A percentile compares a stretch with the other conserved stretches of the same genome.
These are phyloP conservation scores for Troides aeacus DNA, from an alignment of 2,888 invertebrate genomes.

Conservation along the genomic window DNA sequence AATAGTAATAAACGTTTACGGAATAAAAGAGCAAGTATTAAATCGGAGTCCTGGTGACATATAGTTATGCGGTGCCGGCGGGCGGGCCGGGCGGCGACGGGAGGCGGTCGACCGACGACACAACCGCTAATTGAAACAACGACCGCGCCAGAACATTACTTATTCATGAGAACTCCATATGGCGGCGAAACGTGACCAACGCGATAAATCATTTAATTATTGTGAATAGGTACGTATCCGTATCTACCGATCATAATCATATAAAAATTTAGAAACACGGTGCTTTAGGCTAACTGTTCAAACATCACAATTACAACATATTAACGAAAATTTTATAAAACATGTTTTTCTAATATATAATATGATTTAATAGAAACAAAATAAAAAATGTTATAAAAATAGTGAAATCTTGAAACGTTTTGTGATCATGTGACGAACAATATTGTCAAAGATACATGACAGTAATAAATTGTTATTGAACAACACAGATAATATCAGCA, in stretches of 20 bases:
- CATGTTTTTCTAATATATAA: too few relatives aligned
- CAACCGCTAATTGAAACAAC: conserved; percentile 79
- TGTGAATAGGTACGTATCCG: conserved; percentile 52
- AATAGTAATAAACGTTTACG: conserved; percentile 13
- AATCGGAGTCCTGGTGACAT: conserved; percentile 24
- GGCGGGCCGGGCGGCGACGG: conserved; percentile 38
- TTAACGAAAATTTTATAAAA: neutral
- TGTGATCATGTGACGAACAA: conserved; percentile 18
- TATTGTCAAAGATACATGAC: conserved; percentile 17
- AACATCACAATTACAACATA: neutral
- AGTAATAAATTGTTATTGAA: conserved; percentile 29
- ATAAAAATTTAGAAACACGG: conserved; percentile 36
- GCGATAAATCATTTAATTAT: conserved; percentile 78
- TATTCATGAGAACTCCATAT: conserved; percentile 79
- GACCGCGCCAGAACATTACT: conserved; percentile 74
- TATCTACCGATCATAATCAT: conserved; percentile 27
- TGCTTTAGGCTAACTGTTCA: neutral
- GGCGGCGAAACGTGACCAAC: conserved; percentile 74
- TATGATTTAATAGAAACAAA: too few relatives aligned
- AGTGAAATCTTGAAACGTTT: conserved; percentile 17
- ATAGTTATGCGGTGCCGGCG: conserved; percentile 11
- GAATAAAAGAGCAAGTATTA: conserved; percentile 21
- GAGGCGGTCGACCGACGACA: conserved; percentile 66
- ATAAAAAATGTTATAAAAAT: neutral
- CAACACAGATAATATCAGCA: conserved; percentile 18